Evolutionary conservation across 2,888 invertebrate genomes (phyloP).

Genomic region (Neoascia interrupta): DNA sequence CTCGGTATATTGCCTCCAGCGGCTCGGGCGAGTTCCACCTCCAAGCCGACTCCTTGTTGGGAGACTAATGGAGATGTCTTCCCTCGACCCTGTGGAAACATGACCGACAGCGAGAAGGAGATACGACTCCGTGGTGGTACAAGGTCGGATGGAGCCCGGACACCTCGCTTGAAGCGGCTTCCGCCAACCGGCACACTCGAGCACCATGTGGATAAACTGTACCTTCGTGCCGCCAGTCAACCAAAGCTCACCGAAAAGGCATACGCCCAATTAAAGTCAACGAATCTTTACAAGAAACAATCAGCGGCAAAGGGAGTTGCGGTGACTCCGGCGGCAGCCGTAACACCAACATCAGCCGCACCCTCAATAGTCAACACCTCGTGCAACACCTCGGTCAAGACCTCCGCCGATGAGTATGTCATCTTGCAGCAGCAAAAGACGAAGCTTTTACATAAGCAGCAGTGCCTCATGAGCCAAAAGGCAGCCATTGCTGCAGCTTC

Average conservation of each 20-base stretch:
- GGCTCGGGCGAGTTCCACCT: constrained; percentile 70
- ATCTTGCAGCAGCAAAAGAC: constrained; percentile 72
- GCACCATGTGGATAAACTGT: constrained; percentile 86
- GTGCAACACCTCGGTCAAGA: constrained; percentile 29
- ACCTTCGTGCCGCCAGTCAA: constrained; percentile 83
- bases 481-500: constrained; percentile 69
- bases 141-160: constrained; percentile 85
- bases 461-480: constrained; percentile 71
- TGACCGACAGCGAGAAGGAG: constrained; percentile 89
- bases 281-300: constrained; percentile 71
- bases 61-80: constrained; percentile 90
- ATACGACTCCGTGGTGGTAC: constrained; percentile 82
- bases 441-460: constrained; percentile 71
- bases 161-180: constrained; percentile 78
- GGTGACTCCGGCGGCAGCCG: constrained; percentile 49
- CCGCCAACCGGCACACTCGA: constrained; percentile 78
- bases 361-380: constrained; percentile 39
- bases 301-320: constrained; percentile 2
- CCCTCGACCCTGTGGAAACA: constrained; percentile 89
- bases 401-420: constrained; percentile 76
- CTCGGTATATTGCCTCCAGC: constrained; percentile 85
- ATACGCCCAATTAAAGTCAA: constrained; percentile 78
- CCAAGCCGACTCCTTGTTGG: constrained; percentile 87
- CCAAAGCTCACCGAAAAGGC: constrained; percentile 80
- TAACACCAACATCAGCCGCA: constrained; percentile 68